A percentile compares a stretch with the other conserved stretches of the same genome.
phyloP scores from a whole-genome alignment of 2,113 vertebrate genomes.

The Hippocampus abdominalis region DNA sequence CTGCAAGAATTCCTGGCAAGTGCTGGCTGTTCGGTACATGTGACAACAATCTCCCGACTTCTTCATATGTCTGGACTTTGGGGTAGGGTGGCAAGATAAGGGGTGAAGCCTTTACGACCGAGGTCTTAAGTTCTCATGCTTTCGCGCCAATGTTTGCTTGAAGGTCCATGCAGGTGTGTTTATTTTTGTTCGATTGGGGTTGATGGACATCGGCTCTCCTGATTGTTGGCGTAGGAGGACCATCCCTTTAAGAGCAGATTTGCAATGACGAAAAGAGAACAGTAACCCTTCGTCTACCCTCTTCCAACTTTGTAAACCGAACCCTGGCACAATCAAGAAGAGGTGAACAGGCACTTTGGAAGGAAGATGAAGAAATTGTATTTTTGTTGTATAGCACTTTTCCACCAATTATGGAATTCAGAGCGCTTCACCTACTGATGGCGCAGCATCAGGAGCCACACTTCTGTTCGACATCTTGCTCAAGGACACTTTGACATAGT shows the following conservation, averaged over 20 bases:
- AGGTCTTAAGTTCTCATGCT: not conserved
- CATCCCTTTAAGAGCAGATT: not conserved
- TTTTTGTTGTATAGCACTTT: too few relatives aligned
- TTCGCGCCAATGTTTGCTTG: not conserved
- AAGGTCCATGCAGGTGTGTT: not conserved
- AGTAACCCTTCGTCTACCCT: not conserved
- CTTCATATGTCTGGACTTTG: not conserved
- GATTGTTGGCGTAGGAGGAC: not conserved
- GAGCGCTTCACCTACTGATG: too few relatives aligned
- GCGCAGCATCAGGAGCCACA: too few relatives aligned
- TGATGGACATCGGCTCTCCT: not conserved
- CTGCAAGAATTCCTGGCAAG: not conserved
- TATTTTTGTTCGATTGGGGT: not conserved
- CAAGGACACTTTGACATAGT: too few relatives aligned
- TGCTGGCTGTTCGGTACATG: constrained; percentile 1
- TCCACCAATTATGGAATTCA: too few relatives aligned
- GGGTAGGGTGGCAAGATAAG: not conserved
- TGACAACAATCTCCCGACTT: not conserved
- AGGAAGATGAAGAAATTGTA: not conserved
- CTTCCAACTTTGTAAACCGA: not conserved
- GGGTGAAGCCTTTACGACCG: not conserved
- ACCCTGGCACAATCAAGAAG: not conserved
- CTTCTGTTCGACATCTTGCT: too few relatives aligned
- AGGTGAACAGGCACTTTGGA: not conserved
- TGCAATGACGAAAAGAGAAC: not conserved